Percentiles rank a stretch among this genome's conserved stretches.
Evolutionary conservation across 2,113 vertebrate genomes (phyloP).

Genomic region (Anoura caudifer): DNA sequence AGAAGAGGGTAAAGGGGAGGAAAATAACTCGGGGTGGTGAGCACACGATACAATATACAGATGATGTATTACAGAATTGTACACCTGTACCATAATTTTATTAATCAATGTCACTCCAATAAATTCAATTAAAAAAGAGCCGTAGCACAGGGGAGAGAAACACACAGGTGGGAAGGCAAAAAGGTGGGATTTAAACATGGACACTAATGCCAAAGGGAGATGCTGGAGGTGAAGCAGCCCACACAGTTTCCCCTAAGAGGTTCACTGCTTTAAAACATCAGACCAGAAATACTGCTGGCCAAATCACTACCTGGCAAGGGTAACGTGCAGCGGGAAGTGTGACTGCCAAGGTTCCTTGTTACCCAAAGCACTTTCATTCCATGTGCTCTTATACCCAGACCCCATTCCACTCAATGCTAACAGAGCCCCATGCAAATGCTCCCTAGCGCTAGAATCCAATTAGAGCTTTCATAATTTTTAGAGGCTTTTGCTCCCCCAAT

Average conservation of each 20-base stretch:
- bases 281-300: neutral
- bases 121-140: neutral
- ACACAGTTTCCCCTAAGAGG: accelerated
- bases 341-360: neutral
- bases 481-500: neutral
- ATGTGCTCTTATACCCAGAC: neutral
- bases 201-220: neutral
- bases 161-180: neutral
- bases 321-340: neutral
- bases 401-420: neutral
- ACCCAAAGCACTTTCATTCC: neutral
- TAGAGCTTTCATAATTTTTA: neutral
- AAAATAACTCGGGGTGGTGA: neutral
- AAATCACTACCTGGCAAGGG: neutral
- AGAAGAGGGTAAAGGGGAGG: neutral
- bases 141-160: neutral
- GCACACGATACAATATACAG: neutral
- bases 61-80: neutral
- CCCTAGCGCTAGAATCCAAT: neutral
- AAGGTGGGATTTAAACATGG: neutral
- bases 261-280: neutral
- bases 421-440: neutral
- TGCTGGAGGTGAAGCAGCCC: neutral
- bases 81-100: neutral
- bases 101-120: neutral